Evolutionary conservation across 2,888 invertebrate genomes (phyloP), one percentile per base, ranked within the genome.

Genomic region (Neoscelio sp.): DNA sequence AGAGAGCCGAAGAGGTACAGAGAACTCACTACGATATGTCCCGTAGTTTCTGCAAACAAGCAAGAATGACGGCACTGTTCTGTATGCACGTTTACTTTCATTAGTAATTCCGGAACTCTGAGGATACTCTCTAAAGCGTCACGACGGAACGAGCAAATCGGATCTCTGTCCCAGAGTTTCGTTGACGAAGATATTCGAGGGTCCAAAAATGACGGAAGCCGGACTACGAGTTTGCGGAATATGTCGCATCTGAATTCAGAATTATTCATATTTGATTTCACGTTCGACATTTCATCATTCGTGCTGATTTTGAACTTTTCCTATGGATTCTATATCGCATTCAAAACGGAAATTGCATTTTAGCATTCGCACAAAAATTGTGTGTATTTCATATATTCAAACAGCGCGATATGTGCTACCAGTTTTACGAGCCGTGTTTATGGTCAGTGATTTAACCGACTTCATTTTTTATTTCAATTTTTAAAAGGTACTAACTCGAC

Each of bases 101-200:
- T 82, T 82, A 82, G 78, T 46, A 54, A 80, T 78, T 79, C 74
- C 67, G 73, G 40, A 78, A 80, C 71, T 81, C 58, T 28, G 38
- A 46, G 54, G 54, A 78, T 7, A n/a, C 42, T 12, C 65, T 65
- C 50, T 35, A 54, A 28, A 46, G 54, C 70, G 35, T 60, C 56
- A 74, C 68, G 44, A 26, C 23, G 58, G 64, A 70, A 46, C 46
- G 60, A 68, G 52, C 65, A 50, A 50, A 56, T 78, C 52, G 56
- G 58, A 62, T 67, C 54, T 64, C 65, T 35, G 64, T 60, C 62
- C 28, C 26, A 12, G 54, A 56, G 54, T 64, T 62, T 44, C 54
- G 28, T n/a, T 12, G 15, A 38, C 28, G 64, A 65, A 65, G 65
- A 65, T 52, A 58, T 65, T 50, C 28, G 35, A n/a, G n/a, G 40